Base-by-base conservation (phyloP, 2,888 invertebrate species). In the Drosophila birchii region DNA sequence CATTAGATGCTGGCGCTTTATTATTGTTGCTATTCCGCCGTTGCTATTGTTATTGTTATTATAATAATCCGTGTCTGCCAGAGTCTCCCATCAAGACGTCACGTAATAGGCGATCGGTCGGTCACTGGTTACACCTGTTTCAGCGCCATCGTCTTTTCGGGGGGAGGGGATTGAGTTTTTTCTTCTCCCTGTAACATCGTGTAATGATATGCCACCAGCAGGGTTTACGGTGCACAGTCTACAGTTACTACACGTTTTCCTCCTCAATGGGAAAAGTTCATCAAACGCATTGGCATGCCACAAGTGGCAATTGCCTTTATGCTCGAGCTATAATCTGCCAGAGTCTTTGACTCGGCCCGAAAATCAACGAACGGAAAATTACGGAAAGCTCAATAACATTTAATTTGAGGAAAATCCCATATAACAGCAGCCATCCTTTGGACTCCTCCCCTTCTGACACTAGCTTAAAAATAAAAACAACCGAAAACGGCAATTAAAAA, bases 81-180 rank as follows among this genome's bases (percentile, higher is more conserved):
- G 51, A 51, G 75, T 75, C 75, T 38, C 75, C 68, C 68, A 66
- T 79, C 71, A 81, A 84, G 47, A 81, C 85, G 75, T 86, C 81
- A 86, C 82, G 87, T 83, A 83, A 83, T 74, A 69, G 61, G 41
- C 72, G 68, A 57, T 51, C 80, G 68, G 36, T 54, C 75, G 75
- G 66, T 75, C 88, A 86, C 84, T 86, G 84, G 88, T 83, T 85
- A 83, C 88, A 88, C 84, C 88, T 88, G 84, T 83, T 86, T 78
- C 73, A 57, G 58, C 72, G 51, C 72, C 66, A 9, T 41, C 57
- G 45, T 54, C 34, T 66, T 54, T 57, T 29, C 44, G 34, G 16
- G 23, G 7, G 47, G 53, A 29, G 29, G 26, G 26, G 3, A 3
- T 2, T 23, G 23, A n/a, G 26, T 26, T 26, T 57, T 62, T 66